Conservation (phyloP, 2,113 vertebrate genomes). For the Microcebus griseorufus region DNA sequence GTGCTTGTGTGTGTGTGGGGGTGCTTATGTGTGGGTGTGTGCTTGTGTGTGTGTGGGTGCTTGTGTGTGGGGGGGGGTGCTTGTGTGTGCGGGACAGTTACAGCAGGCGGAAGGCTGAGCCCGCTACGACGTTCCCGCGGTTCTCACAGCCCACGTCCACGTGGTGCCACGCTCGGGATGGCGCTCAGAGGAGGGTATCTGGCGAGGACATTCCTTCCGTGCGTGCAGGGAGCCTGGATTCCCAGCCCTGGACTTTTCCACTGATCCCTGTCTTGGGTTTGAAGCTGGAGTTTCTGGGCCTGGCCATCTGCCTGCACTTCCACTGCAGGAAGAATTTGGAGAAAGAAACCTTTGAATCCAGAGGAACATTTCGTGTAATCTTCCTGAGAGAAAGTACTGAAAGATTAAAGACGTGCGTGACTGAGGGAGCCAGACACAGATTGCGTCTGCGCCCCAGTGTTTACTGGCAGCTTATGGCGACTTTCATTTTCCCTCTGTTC, state of each 20-base stretch:
- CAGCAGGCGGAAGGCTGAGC: neutral
- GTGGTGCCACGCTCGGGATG: neutral
- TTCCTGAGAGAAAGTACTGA: neutral
- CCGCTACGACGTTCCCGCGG: neutral
- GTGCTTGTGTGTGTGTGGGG: accelerated
- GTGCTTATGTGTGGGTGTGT: neutral
- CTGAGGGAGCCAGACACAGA: neutral
- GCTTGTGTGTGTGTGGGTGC: too few relatives aligned
- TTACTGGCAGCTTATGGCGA: neutral
- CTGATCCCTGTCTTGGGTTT: neutral
- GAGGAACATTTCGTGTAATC: neutral
- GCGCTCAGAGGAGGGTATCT: neutral
- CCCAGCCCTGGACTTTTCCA: neutral
- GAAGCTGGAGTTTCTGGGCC: neutral
- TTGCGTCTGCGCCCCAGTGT: neutral
- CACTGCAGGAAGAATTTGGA: neutral
- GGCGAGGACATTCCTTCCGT: neutral
- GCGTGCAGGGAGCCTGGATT: neutral
- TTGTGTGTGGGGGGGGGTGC: accelerated
- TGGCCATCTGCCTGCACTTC: neutral
- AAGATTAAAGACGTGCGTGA: neutral
- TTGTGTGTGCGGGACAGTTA: neutral
- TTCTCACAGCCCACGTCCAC: neutral
- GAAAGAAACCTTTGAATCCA: neutral
- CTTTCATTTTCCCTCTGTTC: neutral